Conservation (phyloP, 1,140 invertebrate genomes). For the Trachelipus rathkii region DNA sequence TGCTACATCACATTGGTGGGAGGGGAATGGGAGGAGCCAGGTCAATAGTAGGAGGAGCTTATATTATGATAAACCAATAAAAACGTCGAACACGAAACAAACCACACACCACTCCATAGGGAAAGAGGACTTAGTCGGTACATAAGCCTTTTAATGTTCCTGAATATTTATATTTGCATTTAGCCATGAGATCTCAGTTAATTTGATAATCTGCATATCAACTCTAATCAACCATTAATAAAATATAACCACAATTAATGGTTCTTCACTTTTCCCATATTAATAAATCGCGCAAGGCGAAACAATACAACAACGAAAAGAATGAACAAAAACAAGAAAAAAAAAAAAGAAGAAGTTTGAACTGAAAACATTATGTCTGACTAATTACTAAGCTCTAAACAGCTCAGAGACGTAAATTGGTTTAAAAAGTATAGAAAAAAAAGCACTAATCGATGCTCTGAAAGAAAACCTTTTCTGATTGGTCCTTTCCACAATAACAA, state of each 20-base stretch:
- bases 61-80: conserved; percentile 9
- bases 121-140: conserved; percentile 7
- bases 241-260: background rate
- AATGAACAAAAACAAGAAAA: no score
- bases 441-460: no score
- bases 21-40: conserved; percentile 32
- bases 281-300: background rate
- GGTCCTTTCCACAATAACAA: no score
- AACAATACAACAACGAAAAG: no score
- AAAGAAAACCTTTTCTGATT: no score
- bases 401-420: no score
- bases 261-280: background rate
- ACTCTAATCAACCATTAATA: background rate
- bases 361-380: no score
- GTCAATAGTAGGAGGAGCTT: conserved; percentile 26
- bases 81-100: background rate
- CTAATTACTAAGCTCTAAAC: no score
- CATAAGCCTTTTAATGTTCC: conserved; percentile 10
- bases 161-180: conserved; percentile 12
- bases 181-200: background rate
- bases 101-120: conserved; percentile 14
- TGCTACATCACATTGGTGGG: conserved; percentile 44
- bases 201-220: conserved; percentile 11
- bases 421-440: no score
- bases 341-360: no score